Evolutionary conservation across 2,888 invertebrate genomes (phyloP).

Genomic region (Nymphalis polychloros): DNA sequence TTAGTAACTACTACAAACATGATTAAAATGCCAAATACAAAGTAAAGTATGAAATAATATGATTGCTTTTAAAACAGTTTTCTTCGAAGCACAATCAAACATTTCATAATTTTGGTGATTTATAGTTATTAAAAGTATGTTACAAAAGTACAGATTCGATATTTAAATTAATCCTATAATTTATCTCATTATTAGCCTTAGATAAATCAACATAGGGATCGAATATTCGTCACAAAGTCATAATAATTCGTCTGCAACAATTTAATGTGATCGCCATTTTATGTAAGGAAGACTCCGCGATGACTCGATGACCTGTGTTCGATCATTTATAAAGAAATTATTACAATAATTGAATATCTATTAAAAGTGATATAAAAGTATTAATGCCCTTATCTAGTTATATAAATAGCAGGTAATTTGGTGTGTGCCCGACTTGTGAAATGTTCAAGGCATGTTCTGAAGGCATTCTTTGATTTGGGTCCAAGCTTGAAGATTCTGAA

Average conservation of each 20-base stretch:
- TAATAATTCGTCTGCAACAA: neutral
- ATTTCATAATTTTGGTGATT: too few relatives aligned
- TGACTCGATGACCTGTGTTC: neutral
- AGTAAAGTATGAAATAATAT: too few relatives aligned
- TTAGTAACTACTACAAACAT: too few relatives aligned
- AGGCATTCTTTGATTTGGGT: slow-evolving; percentile 88
- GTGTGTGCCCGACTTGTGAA: slow-evolving; percentile 41
- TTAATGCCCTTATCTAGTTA: slow-evolving; percentile 35
- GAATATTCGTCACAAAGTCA: neutral
- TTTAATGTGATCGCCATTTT: too few relatives aligned
- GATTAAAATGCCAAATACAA: too few relatives aligned
- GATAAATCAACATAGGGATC: neutral
- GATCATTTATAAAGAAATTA: slow-evolving; percentile 3
- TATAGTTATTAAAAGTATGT: too few relatives aligned
- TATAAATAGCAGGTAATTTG: slow-evolving; percentile 47
- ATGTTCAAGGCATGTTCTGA: slow-evolving; percentile 85
- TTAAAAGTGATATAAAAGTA: slow-evolving; percentile 54
- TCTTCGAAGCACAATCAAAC: too few relatives aligned
- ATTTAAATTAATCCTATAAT: neutral
- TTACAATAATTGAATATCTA: slow-evolving; percentile 31
- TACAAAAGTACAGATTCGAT: too few relatives aligned
- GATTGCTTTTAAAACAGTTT: too few relatives aligned
- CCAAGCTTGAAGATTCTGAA: slow-evolving; percentile 88
- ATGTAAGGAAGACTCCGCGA: too few relatives aligned
- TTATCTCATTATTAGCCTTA: slow-evolving; percentile 1